Base-by-base conservation (phyloP, 2,888 invertebrate species). In the Rotaria sp. region DNA sequence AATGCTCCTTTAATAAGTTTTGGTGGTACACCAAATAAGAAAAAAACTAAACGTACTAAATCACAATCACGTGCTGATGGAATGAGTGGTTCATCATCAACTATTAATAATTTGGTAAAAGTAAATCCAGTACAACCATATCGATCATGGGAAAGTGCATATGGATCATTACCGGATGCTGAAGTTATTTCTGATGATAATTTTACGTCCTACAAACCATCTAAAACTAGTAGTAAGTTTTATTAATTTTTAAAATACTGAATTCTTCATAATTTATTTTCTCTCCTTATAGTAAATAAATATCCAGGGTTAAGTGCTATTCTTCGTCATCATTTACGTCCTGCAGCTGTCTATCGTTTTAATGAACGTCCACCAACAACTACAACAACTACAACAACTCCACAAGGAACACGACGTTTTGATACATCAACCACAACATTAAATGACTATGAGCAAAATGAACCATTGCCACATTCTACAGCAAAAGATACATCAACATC, bases 401-500 rank as follows among this genome's bases (percentile, higher is more conserved):
- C 80, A 8, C 26, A 80, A 21, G 45, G 80, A 8, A 41, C n/a
- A n/a, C 80, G 13, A n/a, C 80, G 80, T 80, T 80, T 80, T n/a
- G 80, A 80, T n/a, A 45, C 80, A 80, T 80, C 80, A 45, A 80
- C 80, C 10, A 80, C 80, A 10, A 80, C 80, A 41, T 45, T 80
- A 26, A 45, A 80, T 45, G 35, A 67, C 35, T 38, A 35, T 21
- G 67, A 35, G 1, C 35, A 67, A 15, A 35, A 67, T 35, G 35
- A 35, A 35, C 30, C 67, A 35, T 38, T 35, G 67, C 7, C 67
- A 35, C 35, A 38, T 15, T 4, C 67, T 7, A 2, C 80, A n/a
- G 24, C 24, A 13, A 26, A 80, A 30, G 41, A n/a, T n/a, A 13
- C 45, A 26, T 26, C 26, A n/a, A n/a, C 80, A 45, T 26, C 45